Base-by-base conservation (phyloP, 2,113 vertebrate genomes). In the Sarotherodon lohbergeri region DNA sequence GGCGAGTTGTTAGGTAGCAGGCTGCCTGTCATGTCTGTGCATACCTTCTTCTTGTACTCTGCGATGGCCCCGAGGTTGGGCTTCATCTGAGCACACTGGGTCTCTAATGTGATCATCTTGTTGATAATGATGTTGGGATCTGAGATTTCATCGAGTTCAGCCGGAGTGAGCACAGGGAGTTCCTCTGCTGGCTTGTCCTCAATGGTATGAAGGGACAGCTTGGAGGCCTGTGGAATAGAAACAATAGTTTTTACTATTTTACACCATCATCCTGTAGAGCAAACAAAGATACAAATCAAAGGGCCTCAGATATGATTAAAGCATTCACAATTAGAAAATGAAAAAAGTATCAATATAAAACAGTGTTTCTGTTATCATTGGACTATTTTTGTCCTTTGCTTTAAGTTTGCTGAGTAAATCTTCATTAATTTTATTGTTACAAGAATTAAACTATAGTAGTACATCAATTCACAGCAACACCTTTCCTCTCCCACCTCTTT, bases 1-100 rank as follows among this genome's bases (percentile, higher is more conserved):
- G 2, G 22, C 4, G 6, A 24, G 4, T 41, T 9, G 63, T 68
- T 27, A 14, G 4, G 13, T 1, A 39, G 17, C 59, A 19, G 4
- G 27, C 27, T 14, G 27, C 9, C 10, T 4, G 27, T 22, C 3
- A 4, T 36, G 3, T 32, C 29, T 6, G 32, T 27, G 14, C 22
- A 22, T 90, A 99, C 98, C 97, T 99, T 99, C 87, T 96, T 97
- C 94, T 97, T 97, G 88, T 98, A 99, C 22, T 98, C 97, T 0
- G 95, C 96, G 16, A 99, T 98, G 56, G 98, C 97, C 0, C 97
- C 95, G 2, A 99, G 96, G 94, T 99, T 99, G 89, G 98, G 98
- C 61, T 97, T 98, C 90, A 98, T 97, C 90, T 98, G 96, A 7
- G 97, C 91, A 32, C 96, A 96, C 83, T 96, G 97, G 0, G 97